phyloP scores from a whole-genome alignment of 2,113 vertebrate genomes.

The Triplophysa tibetana region DNA sequence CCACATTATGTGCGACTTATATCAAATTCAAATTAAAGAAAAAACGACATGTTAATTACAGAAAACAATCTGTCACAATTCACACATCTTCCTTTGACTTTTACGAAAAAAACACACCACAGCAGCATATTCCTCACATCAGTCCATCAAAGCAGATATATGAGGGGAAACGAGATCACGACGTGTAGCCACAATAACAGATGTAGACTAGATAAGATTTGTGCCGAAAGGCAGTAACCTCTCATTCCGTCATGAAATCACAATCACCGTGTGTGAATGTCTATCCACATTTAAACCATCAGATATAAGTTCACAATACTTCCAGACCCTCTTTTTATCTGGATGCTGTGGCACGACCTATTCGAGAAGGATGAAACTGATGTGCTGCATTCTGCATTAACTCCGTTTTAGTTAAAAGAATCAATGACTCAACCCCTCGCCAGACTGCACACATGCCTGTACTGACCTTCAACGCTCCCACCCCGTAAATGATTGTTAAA shows the following conservation, averaged over 20 bases:
- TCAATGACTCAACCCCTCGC: slow-evolving; percentile 45
- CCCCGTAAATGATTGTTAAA: slow-evolving; percentile 1
- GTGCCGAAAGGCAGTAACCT: background rate
- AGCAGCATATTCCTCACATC: too few species aligned
- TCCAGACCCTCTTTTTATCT: background rate
- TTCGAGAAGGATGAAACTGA: background rate
- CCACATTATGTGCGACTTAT: too few species aligned
- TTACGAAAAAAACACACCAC: too few species aligned
- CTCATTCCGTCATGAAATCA: background rate
- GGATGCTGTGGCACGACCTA: background rate
- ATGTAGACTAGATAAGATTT: too few species aligned
- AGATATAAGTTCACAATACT: background rate
- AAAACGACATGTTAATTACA: too few species aligned
- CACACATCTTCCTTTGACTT: too few species aligned
- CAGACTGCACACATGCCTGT: slow-evolving; percentile 22
- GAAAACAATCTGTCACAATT: too few species aligned
- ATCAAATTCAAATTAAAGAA: too few species aligned
- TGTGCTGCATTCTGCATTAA: slow-evolving; percentile 24
- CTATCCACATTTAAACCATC: background rate
- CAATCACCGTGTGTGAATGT: background rate
- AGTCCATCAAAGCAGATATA: too few species aligned
- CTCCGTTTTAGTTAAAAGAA: slow-evolving; percentile 21
- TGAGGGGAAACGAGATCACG: too few species aligned
- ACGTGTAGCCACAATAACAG: too few species aligned
- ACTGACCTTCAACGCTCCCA: slow-evolving; percentile 47